phyloP scores from a whole-genome alignment of 1,140 invertebrate species.

The Leptinotarsa undecemlineata region DNA sequence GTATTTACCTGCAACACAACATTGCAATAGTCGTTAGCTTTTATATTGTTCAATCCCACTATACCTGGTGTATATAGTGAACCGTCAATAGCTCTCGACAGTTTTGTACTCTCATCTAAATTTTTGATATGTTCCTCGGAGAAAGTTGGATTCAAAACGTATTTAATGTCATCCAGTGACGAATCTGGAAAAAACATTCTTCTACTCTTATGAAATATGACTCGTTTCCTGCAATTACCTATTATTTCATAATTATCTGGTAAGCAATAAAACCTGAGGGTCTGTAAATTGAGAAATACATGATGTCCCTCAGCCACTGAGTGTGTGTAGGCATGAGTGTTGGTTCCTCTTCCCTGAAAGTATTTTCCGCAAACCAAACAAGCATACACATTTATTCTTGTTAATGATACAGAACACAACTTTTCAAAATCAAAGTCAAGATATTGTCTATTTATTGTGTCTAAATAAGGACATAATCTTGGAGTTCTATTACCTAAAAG shows the following conservation, averaged over 20 bases:
- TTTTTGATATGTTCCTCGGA: slow-evolving; percentile 76
- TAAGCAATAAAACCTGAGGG: slow-evolving; percentile 97
- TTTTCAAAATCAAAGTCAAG: slow-evolving; percentile 99
- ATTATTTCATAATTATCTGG: slow-evolving; percentile 99
- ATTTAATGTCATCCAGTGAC: slow-evolving; percentile 98
- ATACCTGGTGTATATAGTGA: slow-evolving; percentile 96
- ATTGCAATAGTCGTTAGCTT: slow-evolving; percentile 99
- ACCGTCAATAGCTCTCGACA: slow-evolving; percentile 95
- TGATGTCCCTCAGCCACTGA: slow-evolving; percentile 97
- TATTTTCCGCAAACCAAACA: slow-evolving; percentile 99
- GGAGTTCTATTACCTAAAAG: neutral
- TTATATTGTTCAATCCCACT: slow-evolving; percentile 98
- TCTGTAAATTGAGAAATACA: slow-evolving; percentile 97
- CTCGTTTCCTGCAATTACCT: slow-evolving; percentile 63
- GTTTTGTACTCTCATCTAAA: slow-evolving; percentile 82
- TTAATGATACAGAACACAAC: slow-evolving; percentile 95
- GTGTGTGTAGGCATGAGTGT: slow-evolving; percentile 98
- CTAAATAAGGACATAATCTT: slow-evolving; percentile 85
- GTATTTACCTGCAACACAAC: slow-evolving; percentile 87
- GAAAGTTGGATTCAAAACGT: slow-evolving; percentile 98
- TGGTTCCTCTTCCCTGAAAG: slow-evolving; percentile 96
- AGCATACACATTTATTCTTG: slow-evolving; percentile 99
- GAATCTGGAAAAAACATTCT: slow-evolving; percentile 71
- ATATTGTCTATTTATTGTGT: slow-evolving; percentile 95
- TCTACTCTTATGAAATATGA: neutral